These are phyloP conservation scores for Stichopus chloronotus DNA, from an alignment of 35 echinoderm and acorn worm genomes.

Conservation along the genomic window DNA sequence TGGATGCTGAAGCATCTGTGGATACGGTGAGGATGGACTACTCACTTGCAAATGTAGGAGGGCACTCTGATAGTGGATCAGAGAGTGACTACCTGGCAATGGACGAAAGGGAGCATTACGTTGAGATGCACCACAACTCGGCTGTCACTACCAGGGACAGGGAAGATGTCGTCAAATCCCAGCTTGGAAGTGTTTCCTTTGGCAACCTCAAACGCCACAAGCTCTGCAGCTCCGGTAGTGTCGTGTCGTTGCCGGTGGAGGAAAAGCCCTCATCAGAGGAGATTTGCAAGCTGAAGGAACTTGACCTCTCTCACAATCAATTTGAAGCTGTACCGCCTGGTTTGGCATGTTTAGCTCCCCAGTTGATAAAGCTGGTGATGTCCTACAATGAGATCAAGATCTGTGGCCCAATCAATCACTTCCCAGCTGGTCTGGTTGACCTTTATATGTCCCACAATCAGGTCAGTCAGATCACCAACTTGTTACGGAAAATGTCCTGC, in stretches of 20 bases:
- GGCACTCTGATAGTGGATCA: not conserved
- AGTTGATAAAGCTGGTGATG: conserved; percentile 83
- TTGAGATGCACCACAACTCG: conserved; percentile 13
- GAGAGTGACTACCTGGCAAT: not conserved
- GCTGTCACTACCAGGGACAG: not conserved
- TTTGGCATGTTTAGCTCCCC: conserved; percentile 88
- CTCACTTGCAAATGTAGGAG: not conserved
- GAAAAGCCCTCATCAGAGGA: conserved; percentile 70
- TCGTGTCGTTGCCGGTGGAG: conserved; percentile 63
- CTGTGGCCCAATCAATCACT: conserved; percentile 84
- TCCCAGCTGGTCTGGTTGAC: conserved; percentile 86
- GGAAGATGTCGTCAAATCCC: not conserved
- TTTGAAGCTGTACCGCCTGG: conserved; percentile 68
- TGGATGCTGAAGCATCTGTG: not conserved
- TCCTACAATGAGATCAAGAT: conserved; percentile 77
- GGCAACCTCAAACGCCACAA: conserved; percentile 71
- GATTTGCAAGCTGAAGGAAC: conserved; percentile 63
- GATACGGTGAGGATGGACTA: conserved; percentile 32
- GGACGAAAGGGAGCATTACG: conserved; percentile 30
- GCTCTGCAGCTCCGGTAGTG: conserved; percentile 78
- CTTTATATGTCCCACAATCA: conserved; percentile 73
- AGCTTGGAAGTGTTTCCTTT: conserved; percentile 23
- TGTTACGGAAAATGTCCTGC: conserved; percentile 20
- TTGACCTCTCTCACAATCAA: conserved; percentile 88
- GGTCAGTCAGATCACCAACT: conserved; percentile 66